Evolutionary conservation across 2,113 vertebrate genomes (phyloP).

Genomic region (Baryphthengus martii): DNA sequence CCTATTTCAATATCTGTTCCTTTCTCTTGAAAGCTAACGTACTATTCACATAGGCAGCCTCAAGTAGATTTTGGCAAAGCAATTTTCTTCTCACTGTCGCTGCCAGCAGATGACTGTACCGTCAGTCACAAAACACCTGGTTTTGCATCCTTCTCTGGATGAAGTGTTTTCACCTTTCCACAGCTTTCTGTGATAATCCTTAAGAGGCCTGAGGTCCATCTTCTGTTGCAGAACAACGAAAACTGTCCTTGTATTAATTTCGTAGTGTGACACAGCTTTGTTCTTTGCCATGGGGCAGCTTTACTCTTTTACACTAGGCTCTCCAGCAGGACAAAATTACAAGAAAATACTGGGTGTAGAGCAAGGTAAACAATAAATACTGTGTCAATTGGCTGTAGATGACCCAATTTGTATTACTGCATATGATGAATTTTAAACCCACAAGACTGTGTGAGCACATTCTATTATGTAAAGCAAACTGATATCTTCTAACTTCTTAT

Average conservation of each 20-base stretch:
- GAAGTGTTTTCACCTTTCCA: not conserved
- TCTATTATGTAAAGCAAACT: not conserved
- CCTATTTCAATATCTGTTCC: not conserved
- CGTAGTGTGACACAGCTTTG: not conserved
- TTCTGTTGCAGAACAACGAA: too few relatives aligned
- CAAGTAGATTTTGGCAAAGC: not conserved
- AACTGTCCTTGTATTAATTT: too few relatives aligned
- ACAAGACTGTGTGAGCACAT: not conserved
- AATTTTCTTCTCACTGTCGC: constrained; percentile 11
- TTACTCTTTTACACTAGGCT: not conserved
- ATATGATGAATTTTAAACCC: not conserved
- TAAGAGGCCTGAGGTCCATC: not conserved
- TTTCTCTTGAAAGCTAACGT: not conserved
- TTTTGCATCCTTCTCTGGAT: not conserved
- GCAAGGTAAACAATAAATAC: not conserved
- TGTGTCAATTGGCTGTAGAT: not conserved
- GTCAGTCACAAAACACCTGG: not conserved
- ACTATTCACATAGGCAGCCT: not conserved
- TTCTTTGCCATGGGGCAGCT: not conserved
- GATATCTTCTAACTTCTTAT: constrained; percentile 5
- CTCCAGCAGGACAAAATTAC: not conserved
- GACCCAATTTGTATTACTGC: not conserved
- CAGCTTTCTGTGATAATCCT: not conserved
- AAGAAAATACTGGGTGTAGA: not conserved
- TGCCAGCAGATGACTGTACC: not conserved